These are phyloP conservation scores for Rhynchophorus ferrugineus DNA, from an alignment of 1,140 invertebrate genomes.

Conservation along the genomic window DNA sequence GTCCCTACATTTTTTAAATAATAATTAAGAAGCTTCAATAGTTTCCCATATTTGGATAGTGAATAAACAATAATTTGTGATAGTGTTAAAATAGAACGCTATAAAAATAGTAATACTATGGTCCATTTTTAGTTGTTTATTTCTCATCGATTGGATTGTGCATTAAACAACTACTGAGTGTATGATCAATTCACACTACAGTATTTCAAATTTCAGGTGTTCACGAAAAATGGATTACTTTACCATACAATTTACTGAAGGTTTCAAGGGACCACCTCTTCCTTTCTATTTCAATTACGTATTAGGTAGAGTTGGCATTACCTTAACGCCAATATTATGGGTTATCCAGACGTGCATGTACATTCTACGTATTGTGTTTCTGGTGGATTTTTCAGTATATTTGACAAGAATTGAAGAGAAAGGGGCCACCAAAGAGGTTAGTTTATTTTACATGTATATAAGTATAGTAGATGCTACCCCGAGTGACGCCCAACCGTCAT, in stretches of 20 bases:
- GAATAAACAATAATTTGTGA: too few relatives aligned
- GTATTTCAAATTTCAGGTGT: conserved; percentile 12
- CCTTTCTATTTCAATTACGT: conserved; percentile 10
- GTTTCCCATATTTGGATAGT: too few relatives aligned
- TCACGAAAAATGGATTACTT: conserved; percentile 4
- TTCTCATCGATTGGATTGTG: too few relatives aligned
- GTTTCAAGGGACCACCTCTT: conserved; percentile 3
- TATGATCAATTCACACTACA: too few relatives aligned
- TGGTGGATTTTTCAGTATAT: conserved; percentile 19
- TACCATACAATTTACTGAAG: conserved; percentile 9
- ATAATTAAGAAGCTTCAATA: too few relatives aligned
- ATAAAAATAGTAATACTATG: too few relatives aligned
- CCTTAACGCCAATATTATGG: conserved; percentile 8
- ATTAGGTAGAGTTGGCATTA: conserved; percentile 1
- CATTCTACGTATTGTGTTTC: conserved; percentile 9
- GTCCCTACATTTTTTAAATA: too few relatives aligned
- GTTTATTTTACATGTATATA: neutral
- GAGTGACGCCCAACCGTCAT: too few relatives aligned
- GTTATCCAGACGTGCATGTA: conserved; percentile 7
- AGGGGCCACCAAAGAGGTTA: conserved; percentile 5
- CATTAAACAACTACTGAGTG: too few relatives aligned
- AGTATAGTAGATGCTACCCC: too few relatives aligned
- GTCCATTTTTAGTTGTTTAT: too few relatives aligned
- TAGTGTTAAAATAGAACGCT: too few relatives aligned
- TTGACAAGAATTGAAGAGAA: conserved; percentile 9